Percentiles rank a stretch among this genome's conserved stretches.
Conservation (phyloP, 2,797 vertebrate genomes). For the Poeciliopsis infans region DNA sequence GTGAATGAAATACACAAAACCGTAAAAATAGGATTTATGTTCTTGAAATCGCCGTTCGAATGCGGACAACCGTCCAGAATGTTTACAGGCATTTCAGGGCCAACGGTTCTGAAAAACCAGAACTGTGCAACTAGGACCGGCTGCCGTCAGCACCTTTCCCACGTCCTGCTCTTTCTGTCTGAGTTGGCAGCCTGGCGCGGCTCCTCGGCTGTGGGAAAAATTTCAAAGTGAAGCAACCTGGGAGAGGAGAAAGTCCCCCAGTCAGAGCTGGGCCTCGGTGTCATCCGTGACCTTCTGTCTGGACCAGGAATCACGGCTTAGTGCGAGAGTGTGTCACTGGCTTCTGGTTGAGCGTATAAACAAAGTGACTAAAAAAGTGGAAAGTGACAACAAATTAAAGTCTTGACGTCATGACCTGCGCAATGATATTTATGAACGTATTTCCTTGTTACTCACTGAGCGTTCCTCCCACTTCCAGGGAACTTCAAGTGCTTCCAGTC, state of each 20-base stretch:
- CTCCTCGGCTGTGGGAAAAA: neutral
- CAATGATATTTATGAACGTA: neutral
- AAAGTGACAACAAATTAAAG: neutral
- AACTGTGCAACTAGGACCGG: neutral
- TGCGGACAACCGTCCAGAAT: neutral
- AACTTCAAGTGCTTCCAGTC: neutral
- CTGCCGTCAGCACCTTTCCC: neutral
- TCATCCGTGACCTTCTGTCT: slow-evolving; percentile 55
- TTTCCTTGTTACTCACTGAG: slow-evolving; percentile 39
- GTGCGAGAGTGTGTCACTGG: slow-evolving; percentile 11
- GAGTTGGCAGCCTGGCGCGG: slow-evolving; percentile 26
- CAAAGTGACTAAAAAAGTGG: neutral
- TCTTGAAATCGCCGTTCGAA: neutral
- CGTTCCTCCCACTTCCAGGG: slow-evolving; percentile 16
- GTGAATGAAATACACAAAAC: neutral
- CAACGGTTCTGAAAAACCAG: neutral
- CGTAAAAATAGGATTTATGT: neutral
- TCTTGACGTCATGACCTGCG: slow-evolving; percentile 30
- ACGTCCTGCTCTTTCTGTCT: slow-evolving; percentile 22
- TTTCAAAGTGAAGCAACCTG: neutral
- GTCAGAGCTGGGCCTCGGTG: neutral
- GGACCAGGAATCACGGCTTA: slow-evolving; percentile 20
- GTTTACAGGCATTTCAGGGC: neutral
- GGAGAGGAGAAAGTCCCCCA: slow-evolving; percentile 12
- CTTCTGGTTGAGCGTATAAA: neutral